Conservation (phyloP, 2,888 invertebrate species). For the Tachystola acroxantha region DNA sequence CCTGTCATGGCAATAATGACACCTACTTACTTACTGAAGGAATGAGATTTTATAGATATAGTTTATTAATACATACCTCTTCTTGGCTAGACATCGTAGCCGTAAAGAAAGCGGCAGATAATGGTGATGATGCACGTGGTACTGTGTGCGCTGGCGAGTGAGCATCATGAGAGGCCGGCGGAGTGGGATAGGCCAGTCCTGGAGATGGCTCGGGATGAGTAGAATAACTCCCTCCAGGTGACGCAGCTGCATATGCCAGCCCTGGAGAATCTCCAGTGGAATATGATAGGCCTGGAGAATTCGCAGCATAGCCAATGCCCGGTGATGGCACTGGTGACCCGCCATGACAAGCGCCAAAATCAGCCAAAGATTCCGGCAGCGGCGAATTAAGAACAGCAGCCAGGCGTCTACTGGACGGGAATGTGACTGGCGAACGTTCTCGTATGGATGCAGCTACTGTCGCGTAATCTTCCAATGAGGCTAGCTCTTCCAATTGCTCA, state of each 20-base stretch:
- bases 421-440: constrained; percentile 77
- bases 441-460: constrained; percentile 77
- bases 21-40: not conserved
- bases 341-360: constrained; percentile 89
- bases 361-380: constrained; percentile 87
- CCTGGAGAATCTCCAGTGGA: constrained; percentile 81
- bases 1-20: not conserved
- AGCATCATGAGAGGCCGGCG: constrained; percentile 92
- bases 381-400: constrained; percentile 88
- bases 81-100: constrained; percentile 91
- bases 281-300: constrained; percentile 85
- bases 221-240: constrained; percentile 61
- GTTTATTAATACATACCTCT: constrained; percentile 72
- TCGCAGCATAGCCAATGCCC: constrained; percentile 60
- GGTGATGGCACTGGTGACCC: constrained; percentile 75
- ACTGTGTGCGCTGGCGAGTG: constrained; percentile 81
- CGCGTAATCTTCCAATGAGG: constrained; percentile 80
- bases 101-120: constrained; percentile 90
- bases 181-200: constrained; percentile 89
- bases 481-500: constrained; percentile 81
- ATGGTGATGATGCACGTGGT: constrained; percentile 87
- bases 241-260: constrained; percentile 55
- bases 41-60: too few relatives aligned
- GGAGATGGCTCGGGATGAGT: constrained; percentile 79
- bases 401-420: constrained; percentile 83